Percentiles rank a stretch among this genome's conserved stretches.
phyloP scores from a whole-genome alignment of 2,113 vertebrate species.

The Ammospiza nelsoni region DNA sequence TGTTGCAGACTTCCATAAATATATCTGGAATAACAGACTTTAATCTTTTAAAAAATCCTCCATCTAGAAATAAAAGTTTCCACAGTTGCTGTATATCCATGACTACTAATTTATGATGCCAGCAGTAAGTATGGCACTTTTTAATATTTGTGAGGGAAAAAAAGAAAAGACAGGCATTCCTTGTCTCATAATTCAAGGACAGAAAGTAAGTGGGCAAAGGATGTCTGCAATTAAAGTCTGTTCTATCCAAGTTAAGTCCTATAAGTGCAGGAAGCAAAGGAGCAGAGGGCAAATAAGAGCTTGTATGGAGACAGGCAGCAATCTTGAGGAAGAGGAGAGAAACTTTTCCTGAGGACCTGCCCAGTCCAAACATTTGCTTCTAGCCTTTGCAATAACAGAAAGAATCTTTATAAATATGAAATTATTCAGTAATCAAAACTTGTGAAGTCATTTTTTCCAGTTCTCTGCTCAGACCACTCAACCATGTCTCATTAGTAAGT shows the following conservation, averaged over 20 bases:
- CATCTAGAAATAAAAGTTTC: neutral
- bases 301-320: neutral
- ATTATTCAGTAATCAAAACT: neutral
- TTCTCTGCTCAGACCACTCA: neutral
- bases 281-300: neutral
- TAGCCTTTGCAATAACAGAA: neutral
- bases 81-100: neutral
- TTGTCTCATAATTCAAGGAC: neutral
- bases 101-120: neutral
- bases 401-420: neutral
- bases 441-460: neutral
- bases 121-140: neutral
- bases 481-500: neutral
- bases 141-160: neutral
- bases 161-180: neutral
- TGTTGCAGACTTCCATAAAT: neutral
- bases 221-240: neutral
- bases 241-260: neutral
- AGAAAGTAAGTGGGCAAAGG: neutral
- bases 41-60: neutral
- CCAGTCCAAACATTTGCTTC: neutral
- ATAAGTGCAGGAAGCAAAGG: neutral
- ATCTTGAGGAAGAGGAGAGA: neutral
- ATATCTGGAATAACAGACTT: neutral
- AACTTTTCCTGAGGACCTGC: neutral